Percentiles rank a stretch among this genome's conserved stretches.
phyloP scores from a whole-genome alignment of 1,140 invertebrate species.

The Caenorhabditis inopinata region DNA sequence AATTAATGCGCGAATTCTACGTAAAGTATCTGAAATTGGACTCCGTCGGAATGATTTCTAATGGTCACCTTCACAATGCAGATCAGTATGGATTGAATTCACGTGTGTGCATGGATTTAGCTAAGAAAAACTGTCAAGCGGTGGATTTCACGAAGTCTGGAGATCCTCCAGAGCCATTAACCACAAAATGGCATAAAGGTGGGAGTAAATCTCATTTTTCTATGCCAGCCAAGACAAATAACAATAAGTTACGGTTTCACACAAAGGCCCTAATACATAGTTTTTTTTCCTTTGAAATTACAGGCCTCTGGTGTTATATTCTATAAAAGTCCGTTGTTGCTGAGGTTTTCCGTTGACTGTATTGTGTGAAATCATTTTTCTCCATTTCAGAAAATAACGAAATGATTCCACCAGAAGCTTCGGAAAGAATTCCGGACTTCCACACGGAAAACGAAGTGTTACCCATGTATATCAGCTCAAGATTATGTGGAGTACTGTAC shows the following conservation, averaged over 20 bases:
- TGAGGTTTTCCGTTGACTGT: no score
- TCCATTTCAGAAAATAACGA: not conserved
- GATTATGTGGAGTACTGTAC: slow-evolving; percentile 7
- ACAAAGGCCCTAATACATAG: no score
- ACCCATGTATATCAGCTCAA: slow-evolving; percentile 47
- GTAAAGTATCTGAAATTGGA: slow-evolving; percentile 56
- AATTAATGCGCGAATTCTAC: slow-evolving; percentile 53
- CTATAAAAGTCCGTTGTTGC: no score
- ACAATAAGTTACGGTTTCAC: no score
- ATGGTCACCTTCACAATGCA: slow-evolving; percentile 52
- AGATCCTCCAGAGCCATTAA: slow-evolving; percentile 13
- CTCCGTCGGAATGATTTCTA: slow-evolving; percentile 53
- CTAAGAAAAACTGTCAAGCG: slow-evolving; percentile 53
- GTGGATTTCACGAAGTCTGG: slow-evolving; percentile 65
- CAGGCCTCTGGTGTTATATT: no score
- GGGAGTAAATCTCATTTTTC: no score
- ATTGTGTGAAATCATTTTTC: not conserved
- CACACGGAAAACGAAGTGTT: slow-evolving; percentile 49
- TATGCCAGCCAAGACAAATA: no score
- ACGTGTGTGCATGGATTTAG: slow-evolving; percentile 53
- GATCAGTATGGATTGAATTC: slow-evolving; percentile 45
- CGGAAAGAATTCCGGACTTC: slow-evolving; percentile 56
- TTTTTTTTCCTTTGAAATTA: no score
- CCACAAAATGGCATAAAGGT: slow-evolving; percentile 43
- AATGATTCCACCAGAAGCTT: slow-evolving; percentile 38